Evolutionary conservation across 1,140 invertebrate species (phyloP).

Genomic region (Riptortus pedestris): DNA sequence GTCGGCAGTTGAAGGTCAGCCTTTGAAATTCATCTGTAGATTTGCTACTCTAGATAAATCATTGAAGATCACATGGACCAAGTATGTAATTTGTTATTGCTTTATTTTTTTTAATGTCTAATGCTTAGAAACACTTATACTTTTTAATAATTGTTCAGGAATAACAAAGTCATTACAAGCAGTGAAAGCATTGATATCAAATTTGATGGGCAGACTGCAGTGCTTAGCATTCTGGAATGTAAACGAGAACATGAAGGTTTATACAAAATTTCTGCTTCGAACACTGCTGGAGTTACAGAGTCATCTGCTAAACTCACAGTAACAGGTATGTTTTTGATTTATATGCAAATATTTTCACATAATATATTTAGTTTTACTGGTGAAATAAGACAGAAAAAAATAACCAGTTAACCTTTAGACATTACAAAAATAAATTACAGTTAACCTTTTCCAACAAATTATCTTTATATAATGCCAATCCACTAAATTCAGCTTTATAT

Average conservation of each 20-base stretch:
- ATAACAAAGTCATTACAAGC: conserved; percentile 59
- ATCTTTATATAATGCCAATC: too few relatives aligned
- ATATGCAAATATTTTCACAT: too few relatives aligned
- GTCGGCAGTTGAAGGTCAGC: conserved; percentile 62
- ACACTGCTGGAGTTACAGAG: conserved; percentile 74
- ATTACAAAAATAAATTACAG: too few relatives aligned
- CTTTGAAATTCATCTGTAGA: conserved; percentile 62
- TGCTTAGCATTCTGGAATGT: conserved; percentile 58
- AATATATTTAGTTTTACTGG: neutral
- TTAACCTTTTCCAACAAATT: neutral
- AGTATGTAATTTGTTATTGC: conserved; percentile 39
- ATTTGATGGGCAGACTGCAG: conserved; percentile 72
- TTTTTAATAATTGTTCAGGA: conserved; percentile 37
- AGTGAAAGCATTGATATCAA: conserved; percentile 47
- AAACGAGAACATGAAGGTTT: conserved; percentile 58
- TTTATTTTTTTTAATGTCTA: neutral
- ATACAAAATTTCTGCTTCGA: conserved; percentile 69
- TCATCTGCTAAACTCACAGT: conserved; percentile 64
- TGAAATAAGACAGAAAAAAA: neutral
- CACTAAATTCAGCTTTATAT: too few relatives aligned
- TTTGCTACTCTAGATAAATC: conserved; percentile 62
- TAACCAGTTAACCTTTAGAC: neutral
- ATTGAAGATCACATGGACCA: conserved; percentile 76
- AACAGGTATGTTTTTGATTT: conserved; percentile 45
- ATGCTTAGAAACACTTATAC: neutral